Base-by-base conservation (phyloP, 2,888 invertebrate genomes). In the Ochropacha duplaris region DNA sequence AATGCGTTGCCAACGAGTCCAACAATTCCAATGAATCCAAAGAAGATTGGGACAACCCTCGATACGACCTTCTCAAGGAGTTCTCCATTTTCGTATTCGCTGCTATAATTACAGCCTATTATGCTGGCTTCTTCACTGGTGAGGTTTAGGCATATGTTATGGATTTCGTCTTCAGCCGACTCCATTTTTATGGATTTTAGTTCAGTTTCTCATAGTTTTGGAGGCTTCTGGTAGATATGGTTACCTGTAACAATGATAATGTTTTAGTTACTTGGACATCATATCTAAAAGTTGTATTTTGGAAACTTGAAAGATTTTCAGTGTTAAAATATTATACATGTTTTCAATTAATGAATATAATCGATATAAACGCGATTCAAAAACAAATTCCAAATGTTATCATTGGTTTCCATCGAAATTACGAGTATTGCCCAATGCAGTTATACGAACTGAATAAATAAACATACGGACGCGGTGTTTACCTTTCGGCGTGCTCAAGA, bases 1-100 rank as follows among this genome's bases (percentile, higher is more conserved):
- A 98, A 90, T 0, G 96, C 95, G 86, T 98, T 98, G 60, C 98
- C 98, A 56, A 98, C 94, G 9, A 98, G 90, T n/a, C 98, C 98
- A 39, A 98, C 95, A 31, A 97, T 94, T 55, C 97, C 96, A 64
- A 98, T 97, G 65, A 97, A 93, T 4, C 97, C 96, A 80, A 98
- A 98, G 77, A 98, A 95, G 44, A 97, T 94, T 14, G 96, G 96
- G 26, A 97, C 97, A 54, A 96, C 95, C 67, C 95, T 94, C 12
- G 94, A 94, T 0, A 96, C 96, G 54, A 96, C 94, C 54, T 93
- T 93, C 74, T 96, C 94, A 16, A 94, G 75, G 4, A 94, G 83
- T 74, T 94, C 93, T 69, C 90, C 93, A 70, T 93, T 94, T 71
- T 88, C 91, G 54, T 80, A 86, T 59, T 91, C 92, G 6, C 78